Evolutionary conservation across 2,888 invertebrate genomes (phyloP), one percentile per base, ranked within the genome.

Genomic region (Rhagonycha lutea): DNA sequence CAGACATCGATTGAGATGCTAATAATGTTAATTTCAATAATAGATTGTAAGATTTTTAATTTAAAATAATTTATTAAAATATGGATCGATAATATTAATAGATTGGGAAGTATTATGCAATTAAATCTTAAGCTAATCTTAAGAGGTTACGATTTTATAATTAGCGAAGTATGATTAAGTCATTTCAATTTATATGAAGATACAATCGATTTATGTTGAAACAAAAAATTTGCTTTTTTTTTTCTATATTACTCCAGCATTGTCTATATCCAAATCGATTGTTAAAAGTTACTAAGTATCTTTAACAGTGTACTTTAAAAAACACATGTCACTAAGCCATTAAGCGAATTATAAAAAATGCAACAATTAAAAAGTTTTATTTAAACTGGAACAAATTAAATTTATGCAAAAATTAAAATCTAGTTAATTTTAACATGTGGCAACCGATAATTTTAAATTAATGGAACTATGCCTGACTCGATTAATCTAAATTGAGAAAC

Each of bases 1-100:
- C 83, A 81, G 80, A 81, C 83, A 84, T 84, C 84, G 84, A 83
- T 83, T 83, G 83, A 84, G 83, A 84, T 84, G 81, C 82, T 81
- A 81, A 83, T 82, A 76, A 78, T 79, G 84, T 84, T 85, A 84
- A 80, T 81, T 78, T 81, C 82, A 81, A 83, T 83, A 83, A 82
- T 81, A 78, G 75, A 79, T 78, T 7, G 79, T 83, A 83, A 81
- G 81, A 83, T 84, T 84, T 84, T 24, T 79, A 78, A 76, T 76
- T 77, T 71, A 78, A 78, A 79, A 78, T 73, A 76, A 79, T 78
- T 47, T 47, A 47, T 47, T 47, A 47, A 47, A 47, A 47, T 47
- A 47, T 47, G 47, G 47, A n/a, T 47, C 47, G 47, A 47, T 47
- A 47, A 47, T 47, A 47, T 47, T 47, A 47, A 47, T 47, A 47